phyloP scores from a whole-genome alignment of 2,888 invertebrate species.

The Lissonota sp. region DNA sequence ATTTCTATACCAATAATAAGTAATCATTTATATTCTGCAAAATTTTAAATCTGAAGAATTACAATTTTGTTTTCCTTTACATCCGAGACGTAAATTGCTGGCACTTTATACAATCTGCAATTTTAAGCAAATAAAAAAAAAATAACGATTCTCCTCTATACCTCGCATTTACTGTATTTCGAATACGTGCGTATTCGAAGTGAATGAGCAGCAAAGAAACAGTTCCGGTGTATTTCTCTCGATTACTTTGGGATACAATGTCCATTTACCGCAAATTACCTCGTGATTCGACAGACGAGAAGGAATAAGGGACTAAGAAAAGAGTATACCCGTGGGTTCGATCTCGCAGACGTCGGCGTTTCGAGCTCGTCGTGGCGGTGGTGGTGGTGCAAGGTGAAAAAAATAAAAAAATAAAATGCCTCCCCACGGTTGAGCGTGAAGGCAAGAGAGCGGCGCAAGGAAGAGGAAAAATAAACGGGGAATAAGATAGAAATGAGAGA shows the following conservation, averaged over 20 bases:
- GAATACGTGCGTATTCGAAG: neutral
- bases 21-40: conserved; percentile 6
- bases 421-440: conserved; percentile 3
- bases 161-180: neutral
- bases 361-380: conserved; percentile 6
- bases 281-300: conserved; percentile 17
- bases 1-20: neutral
- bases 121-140: neutral
- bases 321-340: conserved; percentile 7
- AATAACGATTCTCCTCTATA: neutral
- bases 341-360: neutral
- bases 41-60: neutral
- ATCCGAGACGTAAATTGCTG: neutral
- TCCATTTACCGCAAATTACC: conserved; percentile 46
- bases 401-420: conserved; percentile 4
- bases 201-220: neutral
- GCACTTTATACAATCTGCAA: neutral
- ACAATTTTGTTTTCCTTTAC: neutral
- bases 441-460: conserved; percentile 8
- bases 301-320: neutral
- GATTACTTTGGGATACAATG: conserved; percentile 41
- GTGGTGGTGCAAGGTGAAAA: conserved; percentile 11
- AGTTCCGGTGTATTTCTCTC: neutral
- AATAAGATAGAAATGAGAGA: conserved; percentile 59
- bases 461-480: conserved; percentile 28